Base-by-base conservation (phyloP, 2,797 vertebrate genomes). In the Danio jaintianensis region DNA sequence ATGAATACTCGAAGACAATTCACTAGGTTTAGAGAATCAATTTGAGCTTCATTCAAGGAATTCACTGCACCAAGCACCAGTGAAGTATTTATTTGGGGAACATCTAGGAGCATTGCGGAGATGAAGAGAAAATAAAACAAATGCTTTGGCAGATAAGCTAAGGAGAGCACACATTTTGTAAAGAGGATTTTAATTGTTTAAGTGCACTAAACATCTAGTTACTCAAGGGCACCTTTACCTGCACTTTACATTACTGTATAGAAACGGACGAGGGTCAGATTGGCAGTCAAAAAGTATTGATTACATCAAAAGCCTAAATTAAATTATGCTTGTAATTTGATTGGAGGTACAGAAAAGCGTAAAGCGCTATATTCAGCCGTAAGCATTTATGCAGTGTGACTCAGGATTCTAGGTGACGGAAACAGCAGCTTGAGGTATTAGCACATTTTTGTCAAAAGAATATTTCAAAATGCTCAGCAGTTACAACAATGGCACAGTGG, bases 191-290 rank as follows among this genome's bases (percentile, higher is more conserved):
- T 70, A 53, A 70, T 53, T 70, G 40, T 40, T 59, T 45, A 73
- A 73, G 70, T 73, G 42, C 70, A 73, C 43, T 48, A 47, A 36
- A 61, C 58, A 75, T 63, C 48, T 13, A 36, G 15, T 11, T 5
- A 67, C n/a, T 78, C 52, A 68, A 75, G 73, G 59, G 47, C 73
- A 68, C 52, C 52, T 68, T 68, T 68, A 78, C 63, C 52, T 45
- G 62, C 38, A 12, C 8, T 64, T 59, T 7, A 66, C 48, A 55
- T 66, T 18, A 29, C 52, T 67, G 38, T 36, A 77, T n/a, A 38
- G 6, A 66, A 0, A 53, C 66, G 40, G 62, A 47, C 13, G 16
- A 47, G 42, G 20, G 53, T 68, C 63, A 67, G 63, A 16, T 48
- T 68, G 63, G 42, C 42, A 58, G 18, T 76, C 18, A 68, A 78